Base-by-base conservation (phyloP, 2,113 vertebrate species). In the Budorcas taxicolor region DNA sequence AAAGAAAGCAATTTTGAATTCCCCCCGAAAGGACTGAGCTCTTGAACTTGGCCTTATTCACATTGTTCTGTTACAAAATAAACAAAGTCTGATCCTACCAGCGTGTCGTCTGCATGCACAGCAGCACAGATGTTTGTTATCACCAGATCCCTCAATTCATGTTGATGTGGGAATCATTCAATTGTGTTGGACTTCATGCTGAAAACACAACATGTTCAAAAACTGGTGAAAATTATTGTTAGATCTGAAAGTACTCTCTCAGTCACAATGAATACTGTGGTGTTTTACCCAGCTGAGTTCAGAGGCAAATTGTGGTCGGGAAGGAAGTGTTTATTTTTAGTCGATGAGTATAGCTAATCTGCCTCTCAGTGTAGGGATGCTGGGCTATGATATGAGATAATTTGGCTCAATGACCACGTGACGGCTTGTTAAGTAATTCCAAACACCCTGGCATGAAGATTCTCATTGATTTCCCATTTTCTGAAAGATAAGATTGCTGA, bases 401-500 rank as follows among this genome's bases (percentile, higher is more conserved):
- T 97, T 93, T 91, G 83, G 6, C 36, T 84, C 47, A 74, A 16
- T 93, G 71, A 53, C 43, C 71, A 78, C 2, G 9, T 89, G 87
- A 76, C 93, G 40, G 60, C 45, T 97, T 97, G 43, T 93, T 96
- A 96, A 95, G 43, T 96, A 97, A 92, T 95, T 95, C 94, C 83
- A 84, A 12, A 91, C 80, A 92, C 21, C 86, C 3, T 6, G 60
- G 71, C 58, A 81, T 96, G 87, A 96, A 89, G 57, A 92, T 87
- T 92, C 80, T 84, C 80, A 96, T 97, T 95, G 97, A 97, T 97
- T 97, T 98, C 31, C 83, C 19, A 82, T 97, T 98, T 97, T n/a
- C 93, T 95, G 57, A 93, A 92, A 92, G 86, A 89, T 27, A 71
- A 15, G 50, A 87, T 31, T 96, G 71, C 64, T 87, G 60, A 84